Conservation (phyloP, 2,888 invertebrate genomes). For the Stenchaetothrips biformis region DNA sequence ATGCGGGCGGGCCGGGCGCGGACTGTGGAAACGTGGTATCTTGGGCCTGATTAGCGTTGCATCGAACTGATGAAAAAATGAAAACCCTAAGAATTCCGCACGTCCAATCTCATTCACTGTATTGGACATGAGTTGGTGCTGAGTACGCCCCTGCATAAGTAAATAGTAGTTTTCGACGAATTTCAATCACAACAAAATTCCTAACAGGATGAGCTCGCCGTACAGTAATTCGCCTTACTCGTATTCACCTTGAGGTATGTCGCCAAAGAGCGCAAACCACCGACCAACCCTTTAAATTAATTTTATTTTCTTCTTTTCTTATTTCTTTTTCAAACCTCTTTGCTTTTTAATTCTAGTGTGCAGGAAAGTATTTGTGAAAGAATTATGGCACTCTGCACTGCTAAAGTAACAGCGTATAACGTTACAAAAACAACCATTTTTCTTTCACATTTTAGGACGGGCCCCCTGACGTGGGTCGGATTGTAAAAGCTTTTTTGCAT, state of each 20-base stretch:
- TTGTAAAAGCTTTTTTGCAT: too few relatives aligned
- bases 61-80: conserved; percentile 28
- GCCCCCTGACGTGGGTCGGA: too few relatives aligned
- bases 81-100: conserved; percentile 25
- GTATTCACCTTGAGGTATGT: conserved; percentile 8
- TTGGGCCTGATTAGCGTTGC: conserved; percentile 27
- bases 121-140: too few relatives aligned
- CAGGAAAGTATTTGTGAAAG: conserved; percentile 1
- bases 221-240: conserved; percentile 15
- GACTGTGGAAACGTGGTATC: not conserved
- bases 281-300: not conserved
- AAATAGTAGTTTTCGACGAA: not conserved
- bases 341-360: conserved; percentile 4
- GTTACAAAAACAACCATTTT: conserved; percentile 8
- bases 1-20: conserved; percentile 37
- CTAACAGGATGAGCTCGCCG: conserved; percentile 17
- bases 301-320: not conserved
- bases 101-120: not conserved
- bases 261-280: not conserved
- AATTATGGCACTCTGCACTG: conserved; percentile 16
- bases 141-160: too few relatives aligned
- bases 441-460: conserved; percentile 8
- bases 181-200: conserved; percentile 10
- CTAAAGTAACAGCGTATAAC: conserved; percentile 16
- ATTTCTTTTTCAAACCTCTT: not conserved